Conservation (phyloP, 2,888 invertebrate genomes). For the Dendrolimus houi region DNA sequence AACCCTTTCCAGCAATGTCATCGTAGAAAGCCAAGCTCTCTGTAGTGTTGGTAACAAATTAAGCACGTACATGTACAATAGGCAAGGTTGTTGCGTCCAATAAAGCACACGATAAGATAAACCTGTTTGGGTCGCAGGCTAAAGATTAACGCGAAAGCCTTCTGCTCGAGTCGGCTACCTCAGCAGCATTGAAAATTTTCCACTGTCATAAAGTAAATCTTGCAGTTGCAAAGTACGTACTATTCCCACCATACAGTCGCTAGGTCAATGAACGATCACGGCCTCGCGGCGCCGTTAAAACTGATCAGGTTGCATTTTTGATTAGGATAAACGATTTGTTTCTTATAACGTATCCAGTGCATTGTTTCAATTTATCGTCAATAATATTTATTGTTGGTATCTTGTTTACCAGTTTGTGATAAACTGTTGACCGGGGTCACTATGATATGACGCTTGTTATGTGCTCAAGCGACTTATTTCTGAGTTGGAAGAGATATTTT, state of each 20-base stretch:
- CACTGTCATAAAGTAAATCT: conserved; percentile 35
- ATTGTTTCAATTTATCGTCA: background rate
- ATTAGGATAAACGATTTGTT: conserved; percentile 18
- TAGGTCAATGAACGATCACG: conserved; percentile 50
- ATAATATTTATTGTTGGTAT: background rate
- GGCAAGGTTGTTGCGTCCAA: too few species aligned
- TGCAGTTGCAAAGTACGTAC: conserved; percentile 26
- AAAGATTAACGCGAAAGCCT: conserved; percentile 8
- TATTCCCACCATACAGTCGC: conserved; percentile 28
- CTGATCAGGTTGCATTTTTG: conserved; percentile 34
- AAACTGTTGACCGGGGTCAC: conserved; percentile 1
- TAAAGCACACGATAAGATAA: too few species aligned
- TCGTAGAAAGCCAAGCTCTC: too few species aligned
- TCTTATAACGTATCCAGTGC: conserved; percentile 8
- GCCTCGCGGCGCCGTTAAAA: conserved; percentile 43
- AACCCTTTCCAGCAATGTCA: too few species aligned
- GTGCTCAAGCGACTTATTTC: background rate
- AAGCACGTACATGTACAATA: too few species aligned
- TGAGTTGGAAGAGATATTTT: too few species aligned
- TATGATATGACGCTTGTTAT: conserved; percentile 2
- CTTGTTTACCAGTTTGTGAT: background rate
- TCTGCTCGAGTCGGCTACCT: conserved; percentile 14
- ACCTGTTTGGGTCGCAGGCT: conserved; percentile 7
- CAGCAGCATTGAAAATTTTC: conserved; percentile 37
- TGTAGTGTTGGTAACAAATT: too few species aligned